Percentiles rank a stretch among this genome's conserved stretches.
Evolutionary conservation across 2,888 invertebrate genomes (phyloP).

Genomic region (Corbicula japonica): DNA sequence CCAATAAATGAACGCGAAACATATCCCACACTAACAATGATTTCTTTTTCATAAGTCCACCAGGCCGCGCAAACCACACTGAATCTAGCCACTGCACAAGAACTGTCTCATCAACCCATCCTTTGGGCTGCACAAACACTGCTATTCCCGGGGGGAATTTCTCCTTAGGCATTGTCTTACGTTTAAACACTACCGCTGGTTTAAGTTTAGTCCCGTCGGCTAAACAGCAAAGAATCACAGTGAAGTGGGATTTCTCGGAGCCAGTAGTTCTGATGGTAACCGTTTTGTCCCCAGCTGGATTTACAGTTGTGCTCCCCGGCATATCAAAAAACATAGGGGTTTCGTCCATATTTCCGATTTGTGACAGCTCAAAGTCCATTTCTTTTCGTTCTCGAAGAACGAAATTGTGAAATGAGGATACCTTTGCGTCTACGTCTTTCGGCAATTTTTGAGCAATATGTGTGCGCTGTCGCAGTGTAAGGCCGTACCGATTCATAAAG

Average conservation of each 20-base stretch:
- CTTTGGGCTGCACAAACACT: constrained; percentile 48
- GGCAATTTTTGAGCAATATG: neutral
- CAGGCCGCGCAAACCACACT: constrained; percentile 4
- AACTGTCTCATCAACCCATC: too few species aligned
- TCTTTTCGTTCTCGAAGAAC: constrained; percentile 1
- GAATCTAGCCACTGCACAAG: constrained; percentile 47
- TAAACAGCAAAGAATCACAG: constrained; percentile 60
- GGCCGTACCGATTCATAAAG: neutral
- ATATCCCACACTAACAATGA: constrained; percentile 50
- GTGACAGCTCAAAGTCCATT: neutral
- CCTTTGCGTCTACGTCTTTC: neutral
- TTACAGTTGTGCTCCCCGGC: neutral
- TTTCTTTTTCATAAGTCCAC: neutral
- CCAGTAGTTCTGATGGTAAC: constrained; percentile 40
- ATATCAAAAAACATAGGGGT: constrained; percentile 24
- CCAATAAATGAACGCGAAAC: constrained; percentile 20
- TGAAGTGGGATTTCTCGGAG: constrained; percentile 63
- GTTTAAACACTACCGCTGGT: constrained; percentile 62
- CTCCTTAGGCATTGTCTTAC: constrained; percentile 64
- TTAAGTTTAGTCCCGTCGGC: constrained; percentile 62
- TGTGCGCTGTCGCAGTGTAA: too few species aligned
- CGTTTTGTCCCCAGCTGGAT: neutral
- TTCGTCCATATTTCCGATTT: constrained; percentile 5
- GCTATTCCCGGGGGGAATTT: constrained; percentile 47
- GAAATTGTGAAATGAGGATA: constrained; percentile 1